A percentile compares a stretch with the other conserved stretches of the same genome.
Evolutionary conservation across 1,140 invertebrate species (phyloP).

Genomic region (Mesaphorura yosii): DNA sequence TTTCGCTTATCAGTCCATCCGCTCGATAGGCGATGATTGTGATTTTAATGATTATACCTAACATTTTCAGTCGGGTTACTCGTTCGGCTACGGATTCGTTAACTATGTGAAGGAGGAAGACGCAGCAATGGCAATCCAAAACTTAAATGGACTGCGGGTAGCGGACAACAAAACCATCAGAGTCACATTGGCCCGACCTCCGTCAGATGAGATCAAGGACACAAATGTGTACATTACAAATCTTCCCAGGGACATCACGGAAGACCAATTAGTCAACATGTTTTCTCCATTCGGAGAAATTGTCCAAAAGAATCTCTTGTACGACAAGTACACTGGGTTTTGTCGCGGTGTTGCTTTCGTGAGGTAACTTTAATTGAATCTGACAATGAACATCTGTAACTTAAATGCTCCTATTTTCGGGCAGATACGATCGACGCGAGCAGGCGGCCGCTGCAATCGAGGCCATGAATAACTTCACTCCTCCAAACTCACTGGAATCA

Average conservation of each 20-base stretch:
- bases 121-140: slow-evolving; percentile 69
- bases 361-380: slow-evolving; percentile 45
- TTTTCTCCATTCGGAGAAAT: slow-evolving; percentile 78
- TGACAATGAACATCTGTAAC: background rate
- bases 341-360: slow-evolving; percentile 84
- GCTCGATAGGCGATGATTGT: background rate
- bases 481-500: slow-evolving; percentile 68
- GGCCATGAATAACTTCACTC: slow-evolving; percentile 68
- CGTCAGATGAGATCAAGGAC: slow-evolving; percentile 83
- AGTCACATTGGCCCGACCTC: slow-evolving; percentile 81
- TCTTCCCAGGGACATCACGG: slow-evolving; percentile 68
- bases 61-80: slow-evolving; percentile 69
- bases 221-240: slow-evolving; percentile 91
- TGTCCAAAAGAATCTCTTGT: slow-evolving; percentile 76
- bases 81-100: slow-evolving; percentile 92
- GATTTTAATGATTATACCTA: slow-evolving; percentile 14
- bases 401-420: slow-evolving; percentile 6
- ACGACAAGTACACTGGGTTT: slow-evolving; percentile 73
- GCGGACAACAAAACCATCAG: slow-evolving; percentile 67
- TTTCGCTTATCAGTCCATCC: background rate
- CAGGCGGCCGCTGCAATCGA: slow-evolving; percentile 79
- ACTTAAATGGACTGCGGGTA: slow-evolving; percentile 75
- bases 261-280: slow-evolving; percentile 66
- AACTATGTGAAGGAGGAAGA: slow-evolving; percentile 76
- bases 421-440: slow-evolving; percentile 63